Base-by-base conservation (phyloP, 2,888 invertebrate species). In the Drosophila colorata region DNA sequence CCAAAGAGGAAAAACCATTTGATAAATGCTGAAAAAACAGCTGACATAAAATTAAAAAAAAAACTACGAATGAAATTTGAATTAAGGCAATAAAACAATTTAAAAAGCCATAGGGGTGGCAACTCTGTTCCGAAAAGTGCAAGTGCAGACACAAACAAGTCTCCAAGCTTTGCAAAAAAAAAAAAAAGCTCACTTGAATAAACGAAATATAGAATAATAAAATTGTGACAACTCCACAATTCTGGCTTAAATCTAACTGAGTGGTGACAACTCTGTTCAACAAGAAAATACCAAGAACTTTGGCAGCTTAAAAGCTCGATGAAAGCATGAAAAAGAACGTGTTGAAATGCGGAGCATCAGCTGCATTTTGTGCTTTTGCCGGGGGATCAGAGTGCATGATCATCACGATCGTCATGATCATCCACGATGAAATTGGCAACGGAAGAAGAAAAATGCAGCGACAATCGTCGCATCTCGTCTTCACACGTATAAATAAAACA, bases 401-500 rank as follows among this genome's bases (percentile, higher is more conserved):
- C 33, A 35, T 37, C 25, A 20, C 11, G 28, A n/a, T n/a, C n/a
- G n/a, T n/a, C 8, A 13, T 16, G 23, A 9, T 40, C 52, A 28
- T 28, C 40, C 47, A 5, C 28, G 37, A 25, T 51, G 23, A 20
- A 47, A 53, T 76, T 72, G 77, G 55, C 78, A 77, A 44, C 40
- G 59, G 40, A 44, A 51, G 38, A 49, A 25, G 40, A 75, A 67
- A 52, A 67, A 48, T 65, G 71, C 65, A 66, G 33, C 43, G 41
- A 49, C 25, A 49, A 52, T 56, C 35, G 44, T 58, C 35, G 44
- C n/a, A n/a, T 51, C 51, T 59, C 25, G 37, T 28, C 28, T 28
- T 28, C 11, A 37, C 40, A 23, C 49, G n/a, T 63, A 84, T 67
- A 81, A 80, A 81, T 87, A 81, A 84, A 74, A 69, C 81, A 67